Conservation (phyloP, 2,797 vertebrate species). For the Fundulus diaphanus region DNA sequence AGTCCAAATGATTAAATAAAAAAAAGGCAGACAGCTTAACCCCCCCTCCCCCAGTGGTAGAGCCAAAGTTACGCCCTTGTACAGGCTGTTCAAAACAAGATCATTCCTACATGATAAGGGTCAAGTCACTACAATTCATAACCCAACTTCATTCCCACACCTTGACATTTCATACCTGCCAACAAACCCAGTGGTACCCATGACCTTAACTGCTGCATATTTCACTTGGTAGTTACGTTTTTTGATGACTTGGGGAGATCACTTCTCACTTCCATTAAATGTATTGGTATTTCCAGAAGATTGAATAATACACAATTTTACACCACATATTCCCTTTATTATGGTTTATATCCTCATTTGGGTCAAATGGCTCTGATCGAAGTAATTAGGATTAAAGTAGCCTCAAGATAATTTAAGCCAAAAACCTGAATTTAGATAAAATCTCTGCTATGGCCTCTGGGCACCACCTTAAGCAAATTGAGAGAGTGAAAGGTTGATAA, state of each 20-base stretch:
- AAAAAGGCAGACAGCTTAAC: no score
- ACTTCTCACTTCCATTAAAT: not conserved
- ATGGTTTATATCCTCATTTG: not conserved
- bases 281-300: not conserved
- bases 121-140: no score
- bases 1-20: no score
- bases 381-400: no score
- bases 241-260: not conserved
- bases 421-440: constrained; percentile 3
- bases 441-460: not conserved
- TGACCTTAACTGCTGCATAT: not conserved
- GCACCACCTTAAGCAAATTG: not conserved
- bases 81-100: no score
- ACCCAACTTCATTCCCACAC: no score
- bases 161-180: no score
- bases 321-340: not conserved
- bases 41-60: no score
- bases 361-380: no score
- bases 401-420: not conserved
- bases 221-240: not conserved
- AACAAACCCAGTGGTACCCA: not conserved
- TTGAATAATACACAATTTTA: not conserved
- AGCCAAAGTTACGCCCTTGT: no score
- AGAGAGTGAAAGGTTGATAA: not conserved
- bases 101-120: no score